Percentiles rank a stretch among this genome's conserved stretches.
Conservation (phyloP, 92 coral and sea anemone genomes). For the Epizoanthus ramosus region DNA sequence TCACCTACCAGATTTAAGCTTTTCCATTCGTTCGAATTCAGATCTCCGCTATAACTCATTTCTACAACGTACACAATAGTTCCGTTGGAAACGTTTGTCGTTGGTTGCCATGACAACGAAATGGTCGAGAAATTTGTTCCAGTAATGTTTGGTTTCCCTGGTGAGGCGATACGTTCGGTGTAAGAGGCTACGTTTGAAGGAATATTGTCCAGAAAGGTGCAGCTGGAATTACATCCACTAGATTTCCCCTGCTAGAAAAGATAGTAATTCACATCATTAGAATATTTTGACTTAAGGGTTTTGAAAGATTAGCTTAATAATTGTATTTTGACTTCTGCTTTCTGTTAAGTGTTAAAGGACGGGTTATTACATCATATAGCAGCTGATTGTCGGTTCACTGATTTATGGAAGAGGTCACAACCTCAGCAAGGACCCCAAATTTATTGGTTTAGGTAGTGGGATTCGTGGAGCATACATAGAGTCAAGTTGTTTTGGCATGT, state of each 20-base stretch:
- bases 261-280: too few relatives aligned
- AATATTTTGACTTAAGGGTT: too few relatives aligned
- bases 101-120: conserved; percentile 32
- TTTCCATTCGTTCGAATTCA: conserved; percentile 1
- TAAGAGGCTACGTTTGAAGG: conserved; percentile 17
- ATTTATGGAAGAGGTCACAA: too few relatives aligned
- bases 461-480: too few relatives aligned
- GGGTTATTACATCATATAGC: too few relatives aligned
- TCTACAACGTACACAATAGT: conserved; percentile 33
- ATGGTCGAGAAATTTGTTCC: conserved; percentile 21
- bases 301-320: too few relatives aligned
- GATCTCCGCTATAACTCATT: conserved; percentile 38
- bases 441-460: too few relatives aligned
- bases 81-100: conserved; percentile 11
- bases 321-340: too few relatives aligned
- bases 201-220: conserved; percentile 4
- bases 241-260: conserved; percentile 13
- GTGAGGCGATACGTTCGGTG: conserved; percentile 4
- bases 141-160: background rate
- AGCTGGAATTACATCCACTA: conserved; percentile 3
- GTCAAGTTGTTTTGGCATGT: too few relatives aligned
- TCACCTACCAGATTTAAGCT: background rate
- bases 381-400: too few relatives aligned
- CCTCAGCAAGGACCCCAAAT: too few relatives aligned
- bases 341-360: too few relatives aligned